Evolutionary conservation across 1,140 invertebrate species (phyloP).

Genomic region (Halyomorpha halys): DNA sequence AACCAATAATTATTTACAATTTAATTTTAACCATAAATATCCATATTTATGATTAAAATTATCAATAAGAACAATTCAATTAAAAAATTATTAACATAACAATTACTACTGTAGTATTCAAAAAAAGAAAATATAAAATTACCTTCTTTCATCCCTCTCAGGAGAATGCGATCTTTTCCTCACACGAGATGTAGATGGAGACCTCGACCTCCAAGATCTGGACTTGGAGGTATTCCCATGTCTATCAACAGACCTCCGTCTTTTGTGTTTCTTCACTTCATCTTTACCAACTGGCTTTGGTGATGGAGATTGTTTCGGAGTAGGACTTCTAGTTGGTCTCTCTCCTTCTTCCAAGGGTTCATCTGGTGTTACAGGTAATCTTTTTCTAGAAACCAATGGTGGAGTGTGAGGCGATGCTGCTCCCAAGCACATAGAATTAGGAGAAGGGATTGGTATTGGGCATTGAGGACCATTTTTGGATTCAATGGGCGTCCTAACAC

Average conservation of each 20-base stretch:
- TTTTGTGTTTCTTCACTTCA: neutral
- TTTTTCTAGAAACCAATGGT: neutral
- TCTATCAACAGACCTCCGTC: neutral
- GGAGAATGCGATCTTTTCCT: neutral
- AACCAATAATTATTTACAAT: neutral
- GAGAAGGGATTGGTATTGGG: neutral
- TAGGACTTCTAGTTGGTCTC: slow-evolving; percentile 7
- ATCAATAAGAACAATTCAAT: too few relatives aligned
- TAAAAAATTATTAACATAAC: too few relatives aligned
- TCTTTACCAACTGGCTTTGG: neutral
- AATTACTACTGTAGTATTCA: too few relatives aligned
- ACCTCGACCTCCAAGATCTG: neutral
- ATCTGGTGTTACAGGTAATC: neutral
- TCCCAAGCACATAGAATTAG: neutral
- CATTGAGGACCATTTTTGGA: slow-evolving; percentile 6
- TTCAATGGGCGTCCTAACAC: neutral
- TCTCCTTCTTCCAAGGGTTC: slow-evolving; percentile 23
- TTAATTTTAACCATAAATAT: too few relatives aligned
- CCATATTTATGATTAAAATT: too few relatives aligned
- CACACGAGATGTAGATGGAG: neutral
- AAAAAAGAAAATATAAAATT: neutral
- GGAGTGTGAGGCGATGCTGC: slow-evolving; percentile 14
- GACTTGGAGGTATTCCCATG: neutral
- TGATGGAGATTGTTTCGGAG: slow-evolving; percentile 1
- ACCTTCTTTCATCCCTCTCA: slow-evolving; percentile 1